These are phyloP conservation scores for Acanthosoma haemorrhoidale DNA, from an alignment of 2,888 invertebrate genomes.

Conservation along the genomic window DNA sequence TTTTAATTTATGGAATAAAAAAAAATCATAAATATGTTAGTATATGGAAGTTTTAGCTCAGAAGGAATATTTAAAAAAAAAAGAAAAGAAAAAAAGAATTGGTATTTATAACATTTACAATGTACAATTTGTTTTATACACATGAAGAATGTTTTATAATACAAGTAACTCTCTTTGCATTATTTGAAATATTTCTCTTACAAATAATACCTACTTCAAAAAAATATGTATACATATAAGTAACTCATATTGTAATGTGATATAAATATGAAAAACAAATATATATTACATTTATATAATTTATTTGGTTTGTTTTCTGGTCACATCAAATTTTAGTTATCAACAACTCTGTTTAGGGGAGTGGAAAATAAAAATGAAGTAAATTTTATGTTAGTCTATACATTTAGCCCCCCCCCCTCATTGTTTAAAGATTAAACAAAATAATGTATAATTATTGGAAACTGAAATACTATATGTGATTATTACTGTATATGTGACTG, in stretches of 20 bases:
- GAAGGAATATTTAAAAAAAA: background rate
- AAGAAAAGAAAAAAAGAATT: background rate
- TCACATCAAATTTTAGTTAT: background rate
- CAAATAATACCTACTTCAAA: background rate
- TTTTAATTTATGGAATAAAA: background rate
- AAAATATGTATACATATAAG: background rate
- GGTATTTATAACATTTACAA: conserved; percentile 22
- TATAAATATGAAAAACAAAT: background rate
- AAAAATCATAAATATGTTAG: background rate
- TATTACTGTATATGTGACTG: too few species aligned
- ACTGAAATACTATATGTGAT: too few species aligned
- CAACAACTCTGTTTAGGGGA: too few species aligned
- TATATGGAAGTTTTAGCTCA: background rate
- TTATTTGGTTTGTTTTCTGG: background rate
- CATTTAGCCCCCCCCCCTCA: too few species aligned
- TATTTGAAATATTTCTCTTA: background rate
- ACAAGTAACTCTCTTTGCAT: background rate
- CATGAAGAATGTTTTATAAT: background rate
- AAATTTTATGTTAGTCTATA: too few species aligned
- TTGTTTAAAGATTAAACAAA: too few species aligned
- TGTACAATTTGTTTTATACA: conserved; percentile 14
- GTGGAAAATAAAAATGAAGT: too few species aligned
- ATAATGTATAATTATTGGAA: too few species aligned
- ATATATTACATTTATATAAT: background rate
- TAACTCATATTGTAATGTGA: background rate